These are phyloP conservation scores for Leptinotarsa peninsularis DNA, from an alignment of 2,888 invertebrate species.

Conservation along the genomic window DNA sequence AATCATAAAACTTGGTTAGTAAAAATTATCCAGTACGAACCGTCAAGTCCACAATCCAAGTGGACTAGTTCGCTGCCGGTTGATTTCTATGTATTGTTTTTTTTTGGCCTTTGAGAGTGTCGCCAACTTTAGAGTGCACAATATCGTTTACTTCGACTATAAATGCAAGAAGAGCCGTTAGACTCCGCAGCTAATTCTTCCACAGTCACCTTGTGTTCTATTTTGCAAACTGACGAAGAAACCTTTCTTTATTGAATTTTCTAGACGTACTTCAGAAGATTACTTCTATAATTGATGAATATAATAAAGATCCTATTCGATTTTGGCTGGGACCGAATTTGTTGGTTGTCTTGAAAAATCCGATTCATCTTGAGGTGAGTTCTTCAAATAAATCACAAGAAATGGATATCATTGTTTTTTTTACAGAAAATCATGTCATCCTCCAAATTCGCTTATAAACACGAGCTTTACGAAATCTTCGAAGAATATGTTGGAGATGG, in stretches of 20 bases:
- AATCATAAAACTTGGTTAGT: too few relatives aligned
- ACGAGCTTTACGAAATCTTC: slow-evolving; percentile 50
- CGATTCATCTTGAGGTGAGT: slow-evolving; percentile 51
- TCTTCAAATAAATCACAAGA: neutral
- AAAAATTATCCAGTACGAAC: too few relatives aligned
- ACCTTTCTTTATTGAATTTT: slow-evolving; percentile 22
- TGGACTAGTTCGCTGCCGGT: too few relatives aligned
- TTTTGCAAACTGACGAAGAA: neutral
- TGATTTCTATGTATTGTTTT: too few relatives aligned
- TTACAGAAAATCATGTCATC: slow-evolving; percentile 53
- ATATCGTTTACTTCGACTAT: too few relatives aligned
- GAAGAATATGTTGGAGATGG: slow-evolving; percentile 50
- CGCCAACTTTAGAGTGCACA: too few relatives aligned
- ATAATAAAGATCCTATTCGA: slow-evolving; percentile 44
- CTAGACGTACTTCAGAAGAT: slow-evolving; percentile 46
- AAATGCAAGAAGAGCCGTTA: too few relatives aligned
- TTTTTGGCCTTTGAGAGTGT: too few relatives aligned
- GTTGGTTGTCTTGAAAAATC: slow-evolving; percentile 47
- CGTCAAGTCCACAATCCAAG: too few relatives aligned
- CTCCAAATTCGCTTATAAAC: slow-evolving; percentile 49
- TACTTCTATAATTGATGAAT: slow-evolving; percentile 35
- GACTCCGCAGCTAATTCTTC: too few relatives aligned
- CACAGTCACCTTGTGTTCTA: too few relatives aligned
- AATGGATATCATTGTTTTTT: slow-evolving; percentile 1
- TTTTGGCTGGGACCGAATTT: slow-evolving; percentile 53